Evolutionary conservation across 2,888 invertebrate genomes (phyloP), one percentile per base, ranked within the genome.

Genomic region (Melanostoma mellinum): DNA sequence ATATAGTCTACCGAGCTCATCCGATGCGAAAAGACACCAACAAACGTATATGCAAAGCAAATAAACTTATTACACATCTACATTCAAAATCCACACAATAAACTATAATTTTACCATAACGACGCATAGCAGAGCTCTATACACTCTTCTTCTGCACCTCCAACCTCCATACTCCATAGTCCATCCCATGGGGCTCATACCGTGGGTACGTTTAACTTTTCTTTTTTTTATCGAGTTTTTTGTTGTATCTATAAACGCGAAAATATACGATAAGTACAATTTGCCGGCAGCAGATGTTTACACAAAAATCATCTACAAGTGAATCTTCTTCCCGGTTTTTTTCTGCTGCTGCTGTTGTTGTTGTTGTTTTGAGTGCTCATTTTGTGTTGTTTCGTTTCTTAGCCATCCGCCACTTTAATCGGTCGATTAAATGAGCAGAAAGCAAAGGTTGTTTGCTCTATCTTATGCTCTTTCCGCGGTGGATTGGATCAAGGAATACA

Each of bases 291-390:
- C 71, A 77, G 71, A 77, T 77, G 65, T 77, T 71, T 77, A 63
- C 63, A 58, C 65, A 53, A 38, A 60, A 60, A 35, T 44, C 60
- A 61, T 53, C 61, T 40, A 63, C 48, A 75, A 65, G 65, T 71
- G 80, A 71, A 65, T 80, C 80, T 80, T 80, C 80, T 80, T 80
- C 80, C 80, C 80, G 71, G 75, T 80, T 71, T 65, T 56, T 55
- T 40, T 61, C 8, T 50, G n/a, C 6, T 50, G 30, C 10, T 50
- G 58, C 4, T 63, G 32, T 42, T 42, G 32, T 10, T 20, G 0
- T 44, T 46, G 2, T 58, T 58, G 2, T 40, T 32, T 6, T 46
- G 6, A 36, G n/a, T 68, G 56, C 63, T 48, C 6, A n/a, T 63
- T 46, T 38, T 58, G 42, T 52, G 56, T 20, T 20, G 20, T 56